Percentiles rank a stretch among this genome's conserved stretches.
These are phyloP conservation scores for Luscinia megarhynchos DNA, from an alignment of 2,797 vertebrate species.

Conservation along the genomic window DNA sequence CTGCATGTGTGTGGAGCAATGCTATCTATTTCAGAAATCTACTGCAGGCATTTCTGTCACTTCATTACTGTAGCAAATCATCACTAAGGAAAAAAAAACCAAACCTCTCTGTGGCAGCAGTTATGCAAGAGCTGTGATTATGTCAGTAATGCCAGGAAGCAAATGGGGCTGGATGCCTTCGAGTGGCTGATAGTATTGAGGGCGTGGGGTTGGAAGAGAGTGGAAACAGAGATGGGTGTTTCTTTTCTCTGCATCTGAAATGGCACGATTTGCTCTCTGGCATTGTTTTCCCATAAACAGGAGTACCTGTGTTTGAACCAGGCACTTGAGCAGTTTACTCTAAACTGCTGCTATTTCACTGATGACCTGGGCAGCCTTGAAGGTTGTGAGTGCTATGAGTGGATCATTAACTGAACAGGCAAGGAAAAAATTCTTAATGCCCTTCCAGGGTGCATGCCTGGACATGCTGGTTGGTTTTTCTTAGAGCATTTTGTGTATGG, in stretches of 20 bases:
- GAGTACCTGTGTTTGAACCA: neutral
- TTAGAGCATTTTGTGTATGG: neutral
- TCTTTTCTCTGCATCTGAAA: neutral
- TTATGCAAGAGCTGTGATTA: constrained; percentile 41
- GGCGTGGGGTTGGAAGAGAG: neutral
- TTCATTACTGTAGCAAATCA: constrained; percentile 43
- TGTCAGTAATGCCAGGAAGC: constrained; percentile 26
- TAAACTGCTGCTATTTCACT: neutral
- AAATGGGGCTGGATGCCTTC: neutral
- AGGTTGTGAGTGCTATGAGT: constrained; percentile 5
- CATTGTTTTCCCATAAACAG: constrained; percentile 1
- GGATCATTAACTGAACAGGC: constrained; percentile 72
- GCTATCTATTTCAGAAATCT: constrained; percentile 41
- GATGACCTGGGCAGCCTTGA: constrained; percentile 10
- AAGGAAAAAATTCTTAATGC: constrained; percentile 45
- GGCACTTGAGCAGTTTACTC: neutral
- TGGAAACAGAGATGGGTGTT: neutral
- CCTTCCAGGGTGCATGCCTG: neutral
- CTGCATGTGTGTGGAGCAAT: constrained; percentile 20
- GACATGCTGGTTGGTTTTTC: neutral
- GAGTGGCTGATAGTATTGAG: neutral
- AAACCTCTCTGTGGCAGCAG: neutral
- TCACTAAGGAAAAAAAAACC: neutral
- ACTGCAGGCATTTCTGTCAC: constrained; percentile 44
- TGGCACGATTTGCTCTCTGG: neutral